phyloP scores from a whole-genome alignment of 2,797 vertebrate species.

The Loris lydekkerianus region DNA sequence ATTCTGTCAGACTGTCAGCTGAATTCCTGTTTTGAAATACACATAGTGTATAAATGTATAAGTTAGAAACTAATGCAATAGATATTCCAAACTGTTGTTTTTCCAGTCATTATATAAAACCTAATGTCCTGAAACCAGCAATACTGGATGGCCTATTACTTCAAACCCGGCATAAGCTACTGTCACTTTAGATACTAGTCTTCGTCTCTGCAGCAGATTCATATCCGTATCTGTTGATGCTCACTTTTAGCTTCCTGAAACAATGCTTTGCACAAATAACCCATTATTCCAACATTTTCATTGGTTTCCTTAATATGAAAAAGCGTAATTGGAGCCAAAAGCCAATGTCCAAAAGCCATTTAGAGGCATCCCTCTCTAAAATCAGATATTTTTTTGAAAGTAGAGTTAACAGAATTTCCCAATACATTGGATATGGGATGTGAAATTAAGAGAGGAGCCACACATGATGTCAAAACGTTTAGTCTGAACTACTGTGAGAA shows the following conservation, averaged over 20 bases:
- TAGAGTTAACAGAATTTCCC: slow-evolving; percentile 16
- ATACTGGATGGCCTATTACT: too few relatives aligned
- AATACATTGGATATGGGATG: neutral
- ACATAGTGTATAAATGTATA: neutral
- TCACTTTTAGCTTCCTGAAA: neutral
- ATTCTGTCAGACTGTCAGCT: neutral
- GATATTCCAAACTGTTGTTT: neutral
- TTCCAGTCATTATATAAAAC: neutral
- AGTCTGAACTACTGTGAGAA: neutral
- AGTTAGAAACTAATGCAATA: neutral
- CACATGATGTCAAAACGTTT: neutral
- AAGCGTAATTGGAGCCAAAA: neutral
- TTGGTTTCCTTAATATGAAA: slow-evolving; percentile 54
- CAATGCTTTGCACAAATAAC: neutral
- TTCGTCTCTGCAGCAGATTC: neutral
- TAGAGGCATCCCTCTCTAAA: neutral
- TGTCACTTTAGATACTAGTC: neutral
- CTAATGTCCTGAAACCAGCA: neutral
- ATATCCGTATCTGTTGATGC: neutral
- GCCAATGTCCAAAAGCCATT: neutral
- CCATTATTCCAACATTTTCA: neutral
- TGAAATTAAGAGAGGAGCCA: neutral
- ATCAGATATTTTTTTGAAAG: neutral
- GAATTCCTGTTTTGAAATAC: slow-evolving; percentile 19
- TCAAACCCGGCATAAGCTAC: neutral